phyloP scores from a whole-genome alignment of 2,888 invertebrate species.

The Helobdella robusta region DNA sequence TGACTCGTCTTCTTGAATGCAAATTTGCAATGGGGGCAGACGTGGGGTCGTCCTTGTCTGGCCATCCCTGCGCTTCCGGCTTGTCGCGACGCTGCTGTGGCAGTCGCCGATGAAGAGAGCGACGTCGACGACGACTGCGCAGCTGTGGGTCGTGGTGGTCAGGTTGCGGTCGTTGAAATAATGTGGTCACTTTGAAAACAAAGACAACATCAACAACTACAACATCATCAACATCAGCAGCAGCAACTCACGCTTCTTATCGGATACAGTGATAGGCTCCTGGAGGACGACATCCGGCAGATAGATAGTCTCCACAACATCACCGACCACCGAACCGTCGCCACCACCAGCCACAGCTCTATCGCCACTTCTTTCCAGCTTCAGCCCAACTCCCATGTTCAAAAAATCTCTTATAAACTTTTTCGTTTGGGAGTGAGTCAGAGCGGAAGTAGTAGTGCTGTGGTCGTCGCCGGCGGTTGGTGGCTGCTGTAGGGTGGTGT shows the following conservation, averaged over 20 bases:
- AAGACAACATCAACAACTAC: no score
- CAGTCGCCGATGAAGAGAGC: conserved; percentile 41
- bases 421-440: not conserved
- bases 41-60: conserved; percentile 51
- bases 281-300: conserved; percentile 43
- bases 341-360: no score
- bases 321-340: no score
- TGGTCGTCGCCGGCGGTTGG: not conserved
- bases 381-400: no score
- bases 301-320: not conserved
- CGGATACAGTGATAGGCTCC: conserved; percentile 56
- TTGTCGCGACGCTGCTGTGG: conserved; percentile 34
- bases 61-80: no score
- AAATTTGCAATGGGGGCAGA: conserved; percentile 48
- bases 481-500: conserved; percentile 21
- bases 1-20: conserved; percentile 56
- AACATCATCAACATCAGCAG: no score
- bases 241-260: no score
- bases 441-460: not conserved
- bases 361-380: no score
- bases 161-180: not conserved
- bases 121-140: not conserved
- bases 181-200: not conserved
- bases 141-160: not conserved
- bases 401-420: not conserved